Base-by-base conservation (phyloP, 2,113 vertebrate genomes). In the Danionella cerebrum region DNA sequence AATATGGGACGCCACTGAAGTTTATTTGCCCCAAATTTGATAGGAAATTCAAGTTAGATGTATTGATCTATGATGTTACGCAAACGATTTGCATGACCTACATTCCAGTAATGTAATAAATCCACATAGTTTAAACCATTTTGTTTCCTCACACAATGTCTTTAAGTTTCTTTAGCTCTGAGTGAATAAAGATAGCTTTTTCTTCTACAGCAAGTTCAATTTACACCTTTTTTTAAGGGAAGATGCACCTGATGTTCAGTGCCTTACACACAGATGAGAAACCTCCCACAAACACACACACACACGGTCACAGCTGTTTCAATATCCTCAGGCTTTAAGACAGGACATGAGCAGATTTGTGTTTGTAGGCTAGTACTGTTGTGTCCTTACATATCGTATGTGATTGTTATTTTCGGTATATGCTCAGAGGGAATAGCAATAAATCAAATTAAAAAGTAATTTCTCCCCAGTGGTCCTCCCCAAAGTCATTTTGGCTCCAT, bases 371-470 rank as follows among this genome's bases (percentile, higher is more conserved):
- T 39, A 18, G 38, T 19, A 42, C 44, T 36, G 27, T 29, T 59
- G 48, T 31, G 58, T 65, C 58, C 65, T 25, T 42, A 18, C 48
- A 48, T 11, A 55, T 41, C 13, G 14, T 41, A 38, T 35, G 36
- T 41, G 54, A 48, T 69, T 71, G 71, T 69, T 71, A 73, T 73
- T 65, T 73, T 50, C 67, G 65, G 76, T 79, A 74, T 81, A 82
- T 84, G 77, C 77, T 81, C 70, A 47, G 45, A 81, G 72, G 78
- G 82, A 83, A 83, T 74, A 35, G 71, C 69, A 78, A 86, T 87
- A 83, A 84, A 89, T 87, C 83, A 85, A 82, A 85, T 86, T 80
- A 83, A 84, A 83, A 82, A 82, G 72, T 76, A 82, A 84, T 83
- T 79, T 35, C 70, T 78, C 70, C 79, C 67, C 77, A 67, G 70